Evolutionary conservation across 2,113 vertebrate genomes (phyloP).

Genomic region (Oryzias javanicus): DNA sequence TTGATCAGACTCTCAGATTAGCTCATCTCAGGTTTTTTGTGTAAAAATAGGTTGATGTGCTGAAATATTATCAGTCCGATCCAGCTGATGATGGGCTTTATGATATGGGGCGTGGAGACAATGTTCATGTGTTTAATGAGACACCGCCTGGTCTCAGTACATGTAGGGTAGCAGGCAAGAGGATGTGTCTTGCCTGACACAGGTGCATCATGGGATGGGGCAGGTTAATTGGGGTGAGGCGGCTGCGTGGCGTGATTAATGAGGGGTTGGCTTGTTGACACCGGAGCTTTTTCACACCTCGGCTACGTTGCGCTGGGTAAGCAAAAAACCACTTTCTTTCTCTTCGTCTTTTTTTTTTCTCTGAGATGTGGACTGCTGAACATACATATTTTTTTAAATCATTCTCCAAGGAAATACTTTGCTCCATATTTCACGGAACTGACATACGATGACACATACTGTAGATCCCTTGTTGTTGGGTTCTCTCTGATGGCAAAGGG

Average conservation of each 20-base stretch:
- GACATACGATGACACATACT: constrained; percentile 42
- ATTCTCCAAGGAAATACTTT: constrained; percentile 13
- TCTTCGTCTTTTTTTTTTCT: constrained; percentile 8
- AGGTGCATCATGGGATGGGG: constrained; percentile 59
- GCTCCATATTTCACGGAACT: constrained; percentile 37
- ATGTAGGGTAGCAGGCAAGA: constrained; percentile 18
- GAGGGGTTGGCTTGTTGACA: constrained; percentile 70
- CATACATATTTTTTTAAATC: background rate
- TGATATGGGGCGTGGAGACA: constrained; percentile 34
- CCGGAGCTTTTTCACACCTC: constrained; percentile 55
- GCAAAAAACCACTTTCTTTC: constrained; percentile 35
- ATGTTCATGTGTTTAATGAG: constrained; percentile 45
- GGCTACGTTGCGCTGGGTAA: constrained; percentile 42
- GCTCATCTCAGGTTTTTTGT: background rate
- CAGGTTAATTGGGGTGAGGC: constrained; percentile 69
- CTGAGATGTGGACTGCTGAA: constrained; percentile 33
- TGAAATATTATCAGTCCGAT: constrained; percentile 32
- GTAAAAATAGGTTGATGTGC: background rate
- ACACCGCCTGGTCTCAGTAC: constrained; percentile 11
- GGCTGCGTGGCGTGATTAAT: constrained; percentile 62
- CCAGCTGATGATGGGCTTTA: constrained; percentile 19
- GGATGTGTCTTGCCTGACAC: constrained; percentile 54
- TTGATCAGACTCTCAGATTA: background rate
- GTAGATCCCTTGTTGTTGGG: constrained; percentile 37
- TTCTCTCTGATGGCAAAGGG: constrained; percentile 52